Evolutionary conservation across 2,113 vertebrate genomes (phyloP), one percentile per base, ranked within the genome.

Genomic region (Maccullochella peelii): DNA sequence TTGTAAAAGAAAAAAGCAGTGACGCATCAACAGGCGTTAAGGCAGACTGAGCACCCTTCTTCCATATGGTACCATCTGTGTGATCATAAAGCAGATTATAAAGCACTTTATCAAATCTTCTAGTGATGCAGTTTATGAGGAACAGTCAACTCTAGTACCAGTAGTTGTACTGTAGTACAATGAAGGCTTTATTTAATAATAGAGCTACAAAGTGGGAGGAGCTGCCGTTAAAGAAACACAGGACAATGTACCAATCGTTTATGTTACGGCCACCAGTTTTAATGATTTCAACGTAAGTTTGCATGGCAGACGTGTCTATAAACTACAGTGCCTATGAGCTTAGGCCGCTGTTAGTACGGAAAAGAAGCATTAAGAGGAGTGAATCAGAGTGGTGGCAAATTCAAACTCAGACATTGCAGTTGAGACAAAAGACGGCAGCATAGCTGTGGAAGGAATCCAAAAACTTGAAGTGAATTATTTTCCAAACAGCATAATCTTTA

Each of bases 1-100:
- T 27, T 71, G 57, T 54, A 20, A 38, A 44, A 47, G 14, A 38
- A 76, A 52, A 66, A 27, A 54, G 16, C 2, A n/a, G 23, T 21
- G 61, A 77, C 1, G 11, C 52, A 47, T 47, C 7, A 36, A 1
- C 18, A 78, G 62, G 63, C 12, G 38, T 30, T 44, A 7, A 47
- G 49, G n/a, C 63, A 47, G 38, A 33, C 38, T 12, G 63, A 58
- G 52, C 25, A 47, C 5, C 55, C 40, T 44, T 23, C 15, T 44
- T 47, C 72, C 72, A 61, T 61, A 61, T 61, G 55, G 72, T 25
- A 33, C 72, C 70, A 61, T 73, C n/a, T 73, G 40, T 73, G 72
- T 47, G 72, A 66, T 61, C 23, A 58, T 58, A 27, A 38, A 62
- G 58, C 42, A 36, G 58, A 52, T 33, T 33, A 49, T 57, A 16